Evolutionary conservation across 2,113 vertebrate genomes (phyloP), one percentile per base, ranked within the genome.

Genomic region (Cercocebus atys): DNA sequence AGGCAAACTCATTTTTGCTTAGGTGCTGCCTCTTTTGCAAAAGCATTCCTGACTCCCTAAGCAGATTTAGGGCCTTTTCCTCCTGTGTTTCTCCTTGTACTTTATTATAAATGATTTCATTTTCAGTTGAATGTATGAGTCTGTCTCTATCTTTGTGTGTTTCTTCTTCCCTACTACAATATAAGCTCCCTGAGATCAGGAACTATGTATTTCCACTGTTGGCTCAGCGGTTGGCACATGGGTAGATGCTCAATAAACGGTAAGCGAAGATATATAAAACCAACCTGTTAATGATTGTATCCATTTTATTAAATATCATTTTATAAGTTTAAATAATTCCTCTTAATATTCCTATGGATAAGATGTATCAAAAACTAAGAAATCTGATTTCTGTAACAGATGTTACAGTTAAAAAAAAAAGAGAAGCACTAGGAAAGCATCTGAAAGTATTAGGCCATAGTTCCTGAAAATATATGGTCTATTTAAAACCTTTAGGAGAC

Each of bases 201-300:
- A 89, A 93, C 38, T 75, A 40, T 35, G 8, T 66, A 57, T 72
- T 89, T 66, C 43, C 13, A 92, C 14, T 72, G 93, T 11, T 40
- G 32, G 70, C 64, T 95, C 55, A 38, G 47, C 14, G 30, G 30
- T 1, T 94, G 50, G 81, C 66, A 97, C 30, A 70, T 18, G 23
- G 32, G 50, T 14, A 90, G n/a, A 88, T 12, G n/a, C 23, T 95
- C 84, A 90, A 66, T 86, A 94, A 94, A 82, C 47, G 23, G 20
- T 38, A 89, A 96, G 43, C 83, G 43, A 96, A 94, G 22, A 1
- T 76, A 82, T 40, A 96, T 40, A 92, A 97, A 96, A 66, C 59
- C 40, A 73, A 66, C 10, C 55, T 88, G 9, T 47, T 94, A 96
- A 70, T 55, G 4, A 18, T 97, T 75, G 38, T 72, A 59, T 61